Conservation (phyloP, 1,140 invertebrate species). For the Achroia grisella region DNA sequence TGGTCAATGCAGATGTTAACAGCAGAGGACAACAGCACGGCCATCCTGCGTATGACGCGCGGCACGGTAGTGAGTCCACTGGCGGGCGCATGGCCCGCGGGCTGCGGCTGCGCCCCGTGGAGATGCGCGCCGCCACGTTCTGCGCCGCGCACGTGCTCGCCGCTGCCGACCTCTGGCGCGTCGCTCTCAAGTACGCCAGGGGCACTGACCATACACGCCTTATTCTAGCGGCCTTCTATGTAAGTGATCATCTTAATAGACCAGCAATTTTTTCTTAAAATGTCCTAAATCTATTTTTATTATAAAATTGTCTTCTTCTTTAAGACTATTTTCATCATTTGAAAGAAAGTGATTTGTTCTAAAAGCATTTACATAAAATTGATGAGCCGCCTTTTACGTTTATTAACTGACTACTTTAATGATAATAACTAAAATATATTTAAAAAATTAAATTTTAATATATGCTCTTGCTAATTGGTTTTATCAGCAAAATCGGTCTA, state of each 20-base stretch:
- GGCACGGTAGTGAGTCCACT: slow-evolving; percentile 38
- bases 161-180: slow-evolving; percentile 32
- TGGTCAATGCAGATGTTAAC: slow-evolving; percentile 42
- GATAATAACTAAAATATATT: no score
- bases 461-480: no score
- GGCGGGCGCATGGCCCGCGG: slow-evolving; percentile 18
- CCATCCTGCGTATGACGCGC: slow-evolving; percentile 45
- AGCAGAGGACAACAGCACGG: slow-evolving; percentile 53
- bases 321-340: no score
- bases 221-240: slow-evolving; percentile 28
- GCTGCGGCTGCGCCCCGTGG: slow-evolving; percentile 25
- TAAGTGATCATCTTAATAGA: slow-evolving; percentile 14
- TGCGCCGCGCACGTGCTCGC: slow-evolving; percentile 47
- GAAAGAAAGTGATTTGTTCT: no score
- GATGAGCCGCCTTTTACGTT: no score
- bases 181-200: slow-evolving; percentile 26
- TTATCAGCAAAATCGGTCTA: no score
- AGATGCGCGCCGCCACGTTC: slow-evolving; percentile 51
- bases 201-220: slow-evolving; percentile 16
- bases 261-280: neutral
- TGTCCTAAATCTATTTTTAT: no score
- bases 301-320: no score
- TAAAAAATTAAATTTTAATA: no score
- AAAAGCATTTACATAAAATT: no score
- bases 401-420: no score